Conservation (phyloP, 2,888 invertebrate species). For the Marasmarcha lunaedactyla region DNA sequence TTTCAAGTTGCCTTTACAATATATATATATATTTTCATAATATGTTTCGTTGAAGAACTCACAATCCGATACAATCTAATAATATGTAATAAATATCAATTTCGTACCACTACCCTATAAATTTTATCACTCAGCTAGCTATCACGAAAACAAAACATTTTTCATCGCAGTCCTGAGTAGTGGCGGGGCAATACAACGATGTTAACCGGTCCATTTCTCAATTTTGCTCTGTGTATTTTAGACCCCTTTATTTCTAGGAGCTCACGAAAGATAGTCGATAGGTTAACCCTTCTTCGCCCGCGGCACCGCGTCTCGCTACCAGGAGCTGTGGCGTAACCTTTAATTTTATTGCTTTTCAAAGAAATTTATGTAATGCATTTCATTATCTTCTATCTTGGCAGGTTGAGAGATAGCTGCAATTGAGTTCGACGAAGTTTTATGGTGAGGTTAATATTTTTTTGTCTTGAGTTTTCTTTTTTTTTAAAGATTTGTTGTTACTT, state of each 20-base stretch:
- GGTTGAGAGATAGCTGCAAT: slow-evolving; percentile 1
- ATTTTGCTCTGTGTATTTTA: slow-evolving; percentile 44
- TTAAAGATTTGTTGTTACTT: no score
- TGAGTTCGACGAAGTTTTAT: neutral
- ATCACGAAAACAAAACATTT: slow-evolving; percentile 49
- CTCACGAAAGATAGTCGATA: slow-evolving; percentile 40
- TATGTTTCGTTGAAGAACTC: no score
- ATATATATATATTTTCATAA: no score
- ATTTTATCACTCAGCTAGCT: slow-evolving; percentile 24
- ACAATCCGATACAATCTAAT: no score
- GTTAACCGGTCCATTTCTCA: slow-evolving; percentile 71
- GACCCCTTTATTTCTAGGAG: slow-evolving; percentile 46
- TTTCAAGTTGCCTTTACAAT: no score
- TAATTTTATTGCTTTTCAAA: slow-evolving; percentile 53
- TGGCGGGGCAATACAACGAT: slow-evolving; percentile 54
- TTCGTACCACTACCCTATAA: slow-evolving; percentile 19
- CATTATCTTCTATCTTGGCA: slow-evolving; percentile 6
- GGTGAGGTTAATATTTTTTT: no score
- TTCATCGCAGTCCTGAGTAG: slow-evolving; percentile 50
- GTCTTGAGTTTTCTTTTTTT: no score
- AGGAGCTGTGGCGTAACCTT: slow-evolving; percentile 32
- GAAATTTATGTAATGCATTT: slow-evolving; percentile 19
- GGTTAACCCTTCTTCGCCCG: slow-evolving; percentile 50
- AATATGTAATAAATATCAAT: no score
- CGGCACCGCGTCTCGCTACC: slow-evolving; percentile 32